Base-by-base conservation (phyloP, 37 sponge, comb jelly and placozoan species). In the Ianthella basta region DNA sequence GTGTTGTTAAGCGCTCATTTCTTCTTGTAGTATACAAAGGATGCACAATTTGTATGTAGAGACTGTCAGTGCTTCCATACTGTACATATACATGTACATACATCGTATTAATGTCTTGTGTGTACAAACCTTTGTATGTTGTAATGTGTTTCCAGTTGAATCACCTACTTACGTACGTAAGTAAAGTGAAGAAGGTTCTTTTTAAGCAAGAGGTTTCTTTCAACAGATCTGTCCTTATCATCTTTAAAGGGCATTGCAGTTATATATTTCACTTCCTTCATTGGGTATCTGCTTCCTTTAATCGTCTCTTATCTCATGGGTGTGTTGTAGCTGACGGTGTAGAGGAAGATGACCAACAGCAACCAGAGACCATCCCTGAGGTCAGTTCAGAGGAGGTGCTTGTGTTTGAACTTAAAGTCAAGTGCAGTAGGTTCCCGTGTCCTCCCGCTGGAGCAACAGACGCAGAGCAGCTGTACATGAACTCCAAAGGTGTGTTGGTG, bases 361-460 rank as follows among this genome's bases (percentile, higher is more conserved):
- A 44, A 0, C 54, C 60, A 50, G 75, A 84, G 16, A 21, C 82
- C 14, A 65, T 79, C n/a, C 86, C 94, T 8, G 72, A 59, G 21
- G 80, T 80, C 0, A 54, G 73, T 82, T 55, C 82, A 15, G 84
- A 93, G 12, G 72, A 87, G 65, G 88, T 89, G 72, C 57, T 98
- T 18, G 90, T 87, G 64, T 96, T 98, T 69, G 56, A 72, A 34
- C 83, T 98, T 53, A 94, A 92, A 36, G 92, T 98, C 13, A 89
- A 90, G 84, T 98, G 99, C 59, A 85, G 55, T 14, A 83, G 85
- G 1, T 92, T 96, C 55, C 60, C 85, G 14, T 81, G 69, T 24
- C 90, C 96, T 15, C 87, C 95, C 2, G 65, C 79, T 38, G 91
- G 57, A 24, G 81, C 91, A 10, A 91, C 85, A 37, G 85, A 87